Conservation (phyloP, 2,113 vertebrate species). For the Thalassarche chlororhynchos region DNA sequence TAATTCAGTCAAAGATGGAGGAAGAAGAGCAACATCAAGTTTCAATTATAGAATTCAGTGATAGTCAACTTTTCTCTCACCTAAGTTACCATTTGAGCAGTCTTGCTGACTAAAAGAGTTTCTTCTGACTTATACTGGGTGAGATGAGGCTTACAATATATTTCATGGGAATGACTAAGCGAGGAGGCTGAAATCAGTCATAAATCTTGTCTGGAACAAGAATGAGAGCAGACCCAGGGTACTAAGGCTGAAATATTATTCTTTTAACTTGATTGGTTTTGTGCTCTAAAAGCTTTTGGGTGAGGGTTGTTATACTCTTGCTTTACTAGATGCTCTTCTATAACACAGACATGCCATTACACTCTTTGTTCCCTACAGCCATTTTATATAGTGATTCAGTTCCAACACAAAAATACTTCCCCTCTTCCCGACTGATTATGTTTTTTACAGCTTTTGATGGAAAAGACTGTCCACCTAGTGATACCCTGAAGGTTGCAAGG, state of each 20-base stretch:
- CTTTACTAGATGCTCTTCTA: neutral
- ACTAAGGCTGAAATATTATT: slow-evolving; percentile 7
- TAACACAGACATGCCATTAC: neutral
- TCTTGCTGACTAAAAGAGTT: neutral
- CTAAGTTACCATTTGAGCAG: neutral
- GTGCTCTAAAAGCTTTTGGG: neutral
- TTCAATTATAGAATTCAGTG: neutral
- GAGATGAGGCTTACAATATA: neutral
- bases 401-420: neutral
- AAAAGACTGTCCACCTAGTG: neutral
- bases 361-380: neutral
- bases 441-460: neutral
- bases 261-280: slow-evolving; percentile 15
- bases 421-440: neutral
- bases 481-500: neutral
- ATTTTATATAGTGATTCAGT: neutral
- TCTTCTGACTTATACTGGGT: neutral
- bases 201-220: slow-evolving; percentile 6
- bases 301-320: neutral
- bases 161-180: neutral
- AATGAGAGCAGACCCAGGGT: neutral
- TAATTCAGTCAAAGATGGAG: neutral
- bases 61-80: neutral
- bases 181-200: neutral
- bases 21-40: neutral